Conservation (phyloP, 1,140 invertebrate species). For the Cepaea nemoralis region DNA sequence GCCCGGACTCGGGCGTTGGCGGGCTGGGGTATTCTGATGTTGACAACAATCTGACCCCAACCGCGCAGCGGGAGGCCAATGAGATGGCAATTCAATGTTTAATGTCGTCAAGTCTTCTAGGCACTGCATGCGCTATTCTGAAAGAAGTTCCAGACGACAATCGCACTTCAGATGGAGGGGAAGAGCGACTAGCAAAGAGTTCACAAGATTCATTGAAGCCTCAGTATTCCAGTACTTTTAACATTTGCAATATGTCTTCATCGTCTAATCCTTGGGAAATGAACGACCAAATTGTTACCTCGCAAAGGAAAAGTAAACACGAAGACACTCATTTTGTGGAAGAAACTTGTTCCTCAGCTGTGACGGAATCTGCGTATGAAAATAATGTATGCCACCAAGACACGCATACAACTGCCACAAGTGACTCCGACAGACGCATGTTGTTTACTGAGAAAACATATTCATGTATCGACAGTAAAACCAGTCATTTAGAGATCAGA, state of each 20-base stretch:
- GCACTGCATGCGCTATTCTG: not conserved
- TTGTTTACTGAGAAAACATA: not conserved
- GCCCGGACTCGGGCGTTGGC: constrained; percentile 33
- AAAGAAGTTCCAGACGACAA: not conserved
- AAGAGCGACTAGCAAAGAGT: too few relatives aligned
- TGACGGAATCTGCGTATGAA: not conserved
- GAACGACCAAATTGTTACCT: not conserved
- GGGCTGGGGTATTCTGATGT: not conserved
- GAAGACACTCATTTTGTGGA: not conserved
- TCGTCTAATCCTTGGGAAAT: not conserved
- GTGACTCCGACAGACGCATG: not conserved
- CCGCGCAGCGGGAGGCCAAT: not conserved
- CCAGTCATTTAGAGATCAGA: too few relatives aligned
- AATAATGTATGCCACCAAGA: not conserved
- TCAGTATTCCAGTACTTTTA: too few relatives aligned
- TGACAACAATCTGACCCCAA: not conserved
- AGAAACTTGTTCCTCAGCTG: not conserved
- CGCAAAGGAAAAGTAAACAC: not conserved
- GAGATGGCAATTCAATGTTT: not conserved
- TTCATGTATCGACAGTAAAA: too few relatives aligned
- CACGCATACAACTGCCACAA: not conserved
- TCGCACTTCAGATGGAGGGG: not conserved
- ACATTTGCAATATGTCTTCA: not conserved
- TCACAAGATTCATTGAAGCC: too few relatives aligned
- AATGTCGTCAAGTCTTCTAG: not conserved